These are phyloP conservation scores for Drosophila watanabei DNA, from an alignment of 1,140 invertebrate species.

Conservation along the genomic window DNA sequence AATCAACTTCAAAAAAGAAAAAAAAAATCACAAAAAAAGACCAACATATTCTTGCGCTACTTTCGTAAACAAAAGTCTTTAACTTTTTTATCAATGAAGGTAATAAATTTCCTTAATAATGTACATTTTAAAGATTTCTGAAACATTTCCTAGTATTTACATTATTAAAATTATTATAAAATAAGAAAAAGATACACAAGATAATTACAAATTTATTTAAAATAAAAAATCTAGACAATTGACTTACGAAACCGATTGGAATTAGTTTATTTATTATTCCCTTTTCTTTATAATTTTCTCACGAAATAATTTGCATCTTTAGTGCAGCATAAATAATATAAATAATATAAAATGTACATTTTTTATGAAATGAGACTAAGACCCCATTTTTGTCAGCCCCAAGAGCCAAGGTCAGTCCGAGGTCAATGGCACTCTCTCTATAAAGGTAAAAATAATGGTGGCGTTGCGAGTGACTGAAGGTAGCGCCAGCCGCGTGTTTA, in stretches of 20 bases:
- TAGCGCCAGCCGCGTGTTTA: constrained; percentile 69
- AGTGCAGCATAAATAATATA: constrained; percentile 42
- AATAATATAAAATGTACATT: no score
- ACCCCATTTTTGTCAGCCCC: background rate
- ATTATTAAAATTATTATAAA: background rate
- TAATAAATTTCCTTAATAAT: no score
- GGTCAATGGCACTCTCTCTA: constrained; percentile 41
- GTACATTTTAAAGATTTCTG: no score
- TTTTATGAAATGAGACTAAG: constrained; percentile 38
- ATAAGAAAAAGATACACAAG: background rate
- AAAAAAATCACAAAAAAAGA: no score
- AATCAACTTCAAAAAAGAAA: no score
- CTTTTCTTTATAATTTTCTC: background rate
- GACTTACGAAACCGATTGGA: no score
- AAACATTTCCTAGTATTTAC: no score
- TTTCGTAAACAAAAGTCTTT: no score
- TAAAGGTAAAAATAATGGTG: constrained; percentile 27
- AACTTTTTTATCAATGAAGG: no score
- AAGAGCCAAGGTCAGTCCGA: constrained; percentile 35
- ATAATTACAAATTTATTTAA: background rate
- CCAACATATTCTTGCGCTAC: no score
- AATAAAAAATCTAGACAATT: background rate
- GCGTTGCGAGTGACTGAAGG: constrained; percentile 5
- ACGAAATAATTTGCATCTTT: constrained; percentile 8
- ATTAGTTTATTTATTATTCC: no score